phyloP scores from a whole-genome alignment of 2,113 vertebrate genomes.

The Sclerurus mexicanus region DNA sequence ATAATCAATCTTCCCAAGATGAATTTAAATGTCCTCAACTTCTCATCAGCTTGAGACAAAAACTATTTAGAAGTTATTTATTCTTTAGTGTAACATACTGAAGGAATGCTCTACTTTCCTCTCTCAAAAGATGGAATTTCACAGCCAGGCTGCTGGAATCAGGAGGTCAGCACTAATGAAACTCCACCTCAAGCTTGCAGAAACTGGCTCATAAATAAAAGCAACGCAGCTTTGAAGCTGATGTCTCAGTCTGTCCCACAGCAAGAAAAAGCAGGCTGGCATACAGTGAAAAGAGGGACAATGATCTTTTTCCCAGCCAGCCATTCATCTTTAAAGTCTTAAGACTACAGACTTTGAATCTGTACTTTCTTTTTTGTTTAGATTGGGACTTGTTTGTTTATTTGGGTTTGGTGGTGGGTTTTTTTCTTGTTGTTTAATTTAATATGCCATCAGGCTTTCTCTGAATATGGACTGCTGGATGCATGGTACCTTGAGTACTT shows the following conservation, averaged over 20 bases:
- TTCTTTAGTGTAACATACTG: neutral
- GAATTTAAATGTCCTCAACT: neutral
- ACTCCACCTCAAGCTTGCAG: neutral
- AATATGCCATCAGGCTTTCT: neutral
- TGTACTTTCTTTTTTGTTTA: neutral
- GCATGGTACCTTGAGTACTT: neutral
- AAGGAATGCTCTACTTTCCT: neutral
- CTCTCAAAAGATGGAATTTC: constrained; percentile 10
- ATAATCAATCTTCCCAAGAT: constrained; percentile 5
- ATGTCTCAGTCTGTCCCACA: neutral
- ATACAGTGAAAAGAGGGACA: neutral
- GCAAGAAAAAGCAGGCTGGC: neutral
- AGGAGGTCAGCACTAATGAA: neutral
- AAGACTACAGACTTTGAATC: neutral
- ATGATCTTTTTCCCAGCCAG: neutral
- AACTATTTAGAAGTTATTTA: neutral
- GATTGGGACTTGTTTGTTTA: neutral
- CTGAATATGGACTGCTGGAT: neutral
- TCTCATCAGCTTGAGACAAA: neutral
- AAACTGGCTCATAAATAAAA: neutral
- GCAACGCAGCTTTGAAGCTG: neutral
- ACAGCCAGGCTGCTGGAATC: neutral
- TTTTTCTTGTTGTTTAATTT: neutral
- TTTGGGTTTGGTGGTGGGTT: neutral
- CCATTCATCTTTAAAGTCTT: neutral